These are phyloP conservation scores for Hylyphantes graminicola DNA, from an alignment of 1,140 invertebrate genomes.

Conservation along the genomic window DNA sequence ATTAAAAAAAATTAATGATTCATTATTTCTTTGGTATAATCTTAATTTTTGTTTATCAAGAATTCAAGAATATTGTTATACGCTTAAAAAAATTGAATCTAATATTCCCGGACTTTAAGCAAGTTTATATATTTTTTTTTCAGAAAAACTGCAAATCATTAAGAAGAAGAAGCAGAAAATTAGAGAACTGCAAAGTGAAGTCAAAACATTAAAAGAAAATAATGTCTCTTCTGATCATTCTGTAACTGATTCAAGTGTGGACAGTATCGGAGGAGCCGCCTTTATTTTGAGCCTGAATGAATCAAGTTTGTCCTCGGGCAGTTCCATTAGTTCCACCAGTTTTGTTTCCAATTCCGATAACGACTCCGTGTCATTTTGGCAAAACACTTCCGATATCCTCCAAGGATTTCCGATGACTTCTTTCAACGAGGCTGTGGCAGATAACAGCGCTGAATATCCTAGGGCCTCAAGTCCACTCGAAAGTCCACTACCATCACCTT, in stretches of 20 bases:
- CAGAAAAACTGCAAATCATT: constrained; percentile 8
- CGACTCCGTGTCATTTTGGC: background rate
- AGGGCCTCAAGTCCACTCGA: background rate
- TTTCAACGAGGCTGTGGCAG: no score
- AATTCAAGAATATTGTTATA: no score
- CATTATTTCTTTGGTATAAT: no score
- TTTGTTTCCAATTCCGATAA: background rate
- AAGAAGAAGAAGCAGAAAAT: background rate
- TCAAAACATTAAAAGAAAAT: constrained; percentile 5
- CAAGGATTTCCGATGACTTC: background rate
- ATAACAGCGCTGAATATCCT: constrained; percentile 7
- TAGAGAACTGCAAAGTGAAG: constrained; percentile 14
- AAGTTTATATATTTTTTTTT: background rate
- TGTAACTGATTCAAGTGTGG: background rate
- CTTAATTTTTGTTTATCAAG: no score
- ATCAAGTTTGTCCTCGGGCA: background rate
- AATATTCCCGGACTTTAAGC: no score
- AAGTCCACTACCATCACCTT: background rate
- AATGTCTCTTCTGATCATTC: background rate
- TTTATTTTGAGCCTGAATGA: no score
- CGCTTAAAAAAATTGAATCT: no score
- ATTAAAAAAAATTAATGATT: no score
- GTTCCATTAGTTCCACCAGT: background rate
- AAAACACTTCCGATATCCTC: background rate
- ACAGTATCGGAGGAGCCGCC: no score